These are phyloP conservation scores for Odocoileus virginianus DNA, from an alignment of 2,113 vertebrate species.

Conservation along the genomic window DNA sequence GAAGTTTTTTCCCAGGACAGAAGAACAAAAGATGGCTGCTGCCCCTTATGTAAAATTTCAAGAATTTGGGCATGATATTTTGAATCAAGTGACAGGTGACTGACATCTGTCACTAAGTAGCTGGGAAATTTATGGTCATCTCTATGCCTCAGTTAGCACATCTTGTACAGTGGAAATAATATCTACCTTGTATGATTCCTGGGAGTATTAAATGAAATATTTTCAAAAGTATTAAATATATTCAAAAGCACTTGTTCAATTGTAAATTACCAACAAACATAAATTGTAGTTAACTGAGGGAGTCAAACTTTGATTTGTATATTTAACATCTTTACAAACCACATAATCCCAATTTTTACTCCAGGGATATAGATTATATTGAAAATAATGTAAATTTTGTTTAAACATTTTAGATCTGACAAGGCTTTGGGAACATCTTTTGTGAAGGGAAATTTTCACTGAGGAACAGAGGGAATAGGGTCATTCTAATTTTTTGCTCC, in stretches of 20 bases:
- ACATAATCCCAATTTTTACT: conserved; percentile 20
- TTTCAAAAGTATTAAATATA: conserved; percentile 12
- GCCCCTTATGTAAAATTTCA: conserved; percentile 19
- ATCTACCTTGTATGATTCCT: conserved; percentile 24
- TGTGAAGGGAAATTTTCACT: conserved; percentile 47
- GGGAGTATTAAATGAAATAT: conserved; percentile 6
- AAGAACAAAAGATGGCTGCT: not conserved
- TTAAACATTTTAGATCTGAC: not conserved
- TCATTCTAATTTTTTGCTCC: not conserved
- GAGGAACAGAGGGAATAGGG: not conserved
- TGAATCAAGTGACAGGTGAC: not conserved
- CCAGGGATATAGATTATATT: not conserved
- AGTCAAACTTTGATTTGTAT: conserved; percentile 28
- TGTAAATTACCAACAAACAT: conserved; percentile 11
- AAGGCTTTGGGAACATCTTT: not conserved
- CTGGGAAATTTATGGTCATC: not conserved
- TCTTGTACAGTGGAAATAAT: conserved; percentile 1
- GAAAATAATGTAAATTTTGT: conserved; percentile 37
- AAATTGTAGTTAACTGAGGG: conserved; percentile 35
- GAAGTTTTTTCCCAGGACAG: not conserved
- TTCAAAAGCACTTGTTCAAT: not conserved
- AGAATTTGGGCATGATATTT: not conserved
- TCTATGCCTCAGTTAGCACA: not conserved
- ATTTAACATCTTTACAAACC: conserved; percentile 35
- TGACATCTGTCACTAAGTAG: not conserved